A percentile compares a stretch with the other conserved stretches of the same genome.
Evolutionary conservation across 2,797 vertebrate genomes (phyloP).

Genomic region (Acanthopagrus latus): DNA sequence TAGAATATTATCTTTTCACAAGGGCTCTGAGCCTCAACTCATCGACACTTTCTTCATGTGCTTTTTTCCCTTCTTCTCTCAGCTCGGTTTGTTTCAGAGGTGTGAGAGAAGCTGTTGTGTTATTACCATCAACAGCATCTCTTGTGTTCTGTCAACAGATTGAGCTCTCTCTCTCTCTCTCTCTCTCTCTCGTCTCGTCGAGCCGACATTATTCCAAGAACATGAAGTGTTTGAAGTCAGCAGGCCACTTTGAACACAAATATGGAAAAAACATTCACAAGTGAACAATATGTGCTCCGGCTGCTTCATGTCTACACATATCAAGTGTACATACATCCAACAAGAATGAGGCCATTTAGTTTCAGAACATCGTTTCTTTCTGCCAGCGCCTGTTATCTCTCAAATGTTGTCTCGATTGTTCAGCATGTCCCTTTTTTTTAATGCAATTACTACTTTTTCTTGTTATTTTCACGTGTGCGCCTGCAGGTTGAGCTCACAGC

Average conservation of each 20-base stretch:
- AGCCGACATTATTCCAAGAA: slow-evolving; percentile 41
- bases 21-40: neutral
- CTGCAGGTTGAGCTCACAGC: slow-evolving; percentile 35
- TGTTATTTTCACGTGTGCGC: neutral
- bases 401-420: neutral
- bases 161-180: neutral
- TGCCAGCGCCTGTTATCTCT: neutral
- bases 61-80: neutral
- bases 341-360: no score
- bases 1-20: neutral
- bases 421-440: neutral
- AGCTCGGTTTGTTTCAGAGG: slow-evolving; percentile 11
- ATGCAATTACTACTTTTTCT: slow-evolving; percentile 15
- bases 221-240: slow-evolving; percentile 39
- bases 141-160: slow-evolving; percentile 57
- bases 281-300: neutral
- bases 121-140: slow-evolving; percentile 27
- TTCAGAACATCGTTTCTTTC: neutral
- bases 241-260: neutral
- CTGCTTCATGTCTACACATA: neutral
- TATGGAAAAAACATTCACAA: neutral
- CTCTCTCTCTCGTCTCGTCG: slow-evolving; percentile 18
- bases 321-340: neutral
- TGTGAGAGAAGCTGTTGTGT: slow-evolving; percentile 24
- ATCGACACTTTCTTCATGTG: neutral